phyloP scores from a whole-genome alignment of 1,140 invertebrate species.

The Triops longicaudatus region DNA sequence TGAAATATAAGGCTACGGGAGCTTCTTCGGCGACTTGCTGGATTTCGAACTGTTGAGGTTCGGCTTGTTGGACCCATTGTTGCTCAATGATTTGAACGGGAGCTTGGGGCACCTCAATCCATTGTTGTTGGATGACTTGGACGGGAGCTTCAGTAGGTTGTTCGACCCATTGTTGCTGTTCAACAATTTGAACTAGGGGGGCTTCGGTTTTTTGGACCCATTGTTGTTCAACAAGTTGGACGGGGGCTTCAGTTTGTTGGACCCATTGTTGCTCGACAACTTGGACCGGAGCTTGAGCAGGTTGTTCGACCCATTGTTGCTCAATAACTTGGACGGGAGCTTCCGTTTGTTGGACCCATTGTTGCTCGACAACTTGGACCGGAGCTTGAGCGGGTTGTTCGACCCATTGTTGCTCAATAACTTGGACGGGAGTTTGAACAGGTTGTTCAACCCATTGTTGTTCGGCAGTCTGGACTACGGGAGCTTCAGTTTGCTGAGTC shows the following conservation, averaged over 20 bases:
- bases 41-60: conserved; percentile 4
- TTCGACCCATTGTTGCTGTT: conserved; percentile 17
- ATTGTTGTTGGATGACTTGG: background rate
- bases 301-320: background rate
- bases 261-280: background rate
- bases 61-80: background rate
- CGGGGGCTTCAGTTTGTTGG: conserved; percentile 16
- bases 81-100: background rate
- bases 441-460: background rate
- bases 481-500: background rate
- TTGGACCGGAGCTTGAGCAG: background rate
- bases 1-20: conserved; percentile 26
- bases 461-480: background rate
- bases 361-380: background rate
- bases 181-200: background rate
- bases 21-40: background rate
- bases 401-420: conserved; percentile 10
- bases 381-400: background rate
- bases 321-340: background rate
- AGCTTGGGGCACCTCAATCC: background rate
- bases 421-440: background rate
- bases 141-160: background rate
- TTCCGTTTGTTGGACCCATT: background rate
- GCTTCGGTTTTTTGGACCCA: background rate
- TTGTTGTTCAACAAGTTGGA: background rate